Conservation (phyloP, 2,797 vertebrate species). For the Etheostoma perlongum region DNA sequence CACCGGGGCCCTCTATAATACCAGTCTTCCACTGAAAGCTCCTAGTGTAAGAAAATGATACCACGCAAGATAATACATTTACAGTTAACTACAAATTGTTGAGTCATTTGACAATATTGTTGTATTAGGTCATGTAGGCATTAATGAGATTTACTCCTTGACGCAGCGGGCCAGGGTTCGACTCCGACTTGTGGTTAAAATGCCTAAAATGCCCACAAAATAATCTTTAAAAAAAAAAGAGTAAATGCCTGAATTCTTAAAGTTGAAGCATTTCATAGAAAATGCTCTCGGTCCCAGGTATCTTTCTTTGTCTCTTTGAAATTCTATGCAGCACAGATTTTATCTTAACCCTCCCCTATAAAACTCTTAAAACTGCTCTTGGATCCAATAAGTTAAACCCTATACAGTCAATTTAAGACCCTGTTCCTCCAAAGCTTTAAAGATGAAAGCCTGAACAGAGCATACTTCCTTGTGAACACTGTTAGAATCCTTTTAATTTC, state of each 20-base stretch:
- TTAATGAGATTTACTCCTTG: no score
- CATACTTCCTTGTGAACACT: not conserved
- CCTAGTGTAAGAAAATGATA: not conserved
- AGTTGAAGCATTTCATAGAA: not conserved
- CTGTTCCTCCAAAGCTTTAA: constrained; percentile 3
- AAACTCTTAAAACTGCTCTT: not conserved
- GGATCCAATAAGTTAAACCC: not conserved
- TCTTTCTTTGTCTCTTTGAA: not conserved
- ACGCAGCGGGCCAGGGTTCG: no score
- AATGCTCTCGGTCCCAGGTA: no score
- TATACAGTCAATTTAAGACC: not conserved
- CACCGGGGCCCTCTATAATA: not conserved
- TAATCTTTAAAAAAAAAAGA: no score
- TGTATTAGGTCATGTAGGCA: not conserved
- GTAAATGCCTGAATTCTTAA: not conserved
- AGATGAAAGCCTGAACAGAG: constrained; percentile 12
- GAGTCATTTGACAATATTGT: constrained; percentile 3
- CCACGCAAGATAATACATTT: not conserved
- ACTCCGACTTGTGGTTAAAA: no score
- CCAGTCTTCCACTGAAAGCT: not conserved
- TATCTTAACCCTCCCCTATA: not conserved
- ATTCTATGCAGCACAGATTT: not conserved
- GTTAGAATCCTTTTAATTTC: not conserved
- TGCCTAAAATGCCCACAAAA: no score
- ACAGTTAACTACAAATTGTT: not conserved